Evolutionary conservation across 1,140 invertebrate genomes (phyloP).

Genomic region (Delia radicum): DNA sequence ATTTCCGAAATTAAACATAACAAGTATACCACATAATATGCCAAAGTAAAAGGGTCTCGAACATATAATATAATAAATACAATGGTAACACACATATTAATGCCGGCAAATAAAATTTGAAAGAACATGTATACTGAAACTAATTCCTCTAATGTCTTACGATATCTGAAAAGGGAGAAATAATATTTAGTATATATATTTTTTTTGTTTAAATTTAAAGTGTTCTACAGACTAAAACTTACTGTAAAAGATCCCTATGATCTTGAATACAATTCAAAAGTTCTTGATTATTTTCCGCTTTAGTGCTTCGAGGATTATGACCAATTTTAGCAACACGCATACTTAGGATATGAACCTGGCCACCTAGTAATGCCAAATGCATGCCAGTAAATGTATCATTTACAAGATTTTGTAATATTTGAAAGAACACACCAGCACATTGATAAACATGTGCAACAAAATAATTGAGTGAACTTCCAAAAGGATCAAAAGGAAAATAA

Average conservation of each 20-base stretch:
- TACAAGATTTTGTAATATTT: constrained; percentile 10
- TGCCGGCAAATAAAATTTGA: too few species aligned
- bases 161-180: constrained; percentile 28
- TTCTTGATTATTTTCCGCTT: background rate
- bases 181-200: background rate
- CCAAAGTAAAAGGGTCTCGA: too few species aligned
- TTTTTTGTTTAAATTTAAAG: constrained; percentile 9
- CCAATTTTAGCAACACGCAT: constrained; percentile 22
- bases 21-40: too few species aligned
- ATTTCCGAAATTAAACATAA: too few species aligned
- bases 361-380: constrained; percentile 19
- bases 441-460: constrained; percentile 19
- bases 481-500: constrained; percentile 27
- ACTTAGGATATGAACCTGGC: constrained; percentile 13
- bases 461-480: background rate
- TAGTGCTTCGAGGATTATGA: background rate
- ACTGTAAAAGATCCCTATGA: constrained; percentile 17
- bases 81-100: too few species aligned
- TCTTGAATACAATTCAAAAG: constrained; percentile 13
- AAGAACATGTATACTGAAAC: constrained; percentile 33
- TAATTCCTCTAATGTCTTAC: constrained; percentile 25
- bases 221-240: constrained; percentile 29
- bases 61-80: too few species aligned
- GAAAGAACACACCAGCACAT: background rate
- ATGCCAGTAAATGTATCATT: constrained; percentile 25